Evolutionary conservation across 1,140 invertebrate species (phyloP), one percentile per base, ranked within the genome.

Genomic region (Drosophila seguyi): DNA sequence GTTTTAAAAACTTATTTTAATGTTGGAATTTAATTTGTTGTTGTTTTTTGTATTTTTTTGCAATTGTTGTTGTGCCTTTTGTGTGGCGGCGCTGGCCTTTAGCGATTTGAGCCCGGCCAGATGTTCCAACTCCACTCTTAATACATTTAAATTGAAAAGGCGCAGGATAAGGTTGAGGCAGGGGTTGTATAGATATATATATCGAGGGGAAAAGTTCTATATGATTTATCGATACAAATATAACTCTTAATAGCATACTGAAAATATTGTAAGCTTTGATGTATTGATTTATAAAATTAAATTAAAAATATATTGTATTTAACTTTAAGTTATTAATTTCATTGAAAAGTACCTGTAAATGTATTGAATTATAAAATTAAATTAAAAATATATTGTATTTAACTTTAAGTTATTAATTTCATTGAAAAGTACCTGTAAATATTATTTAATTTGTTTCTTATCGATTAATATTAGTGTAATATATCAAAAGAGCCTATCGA

Each of bases 1-100:
- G 84, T 87, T 83, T 83, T 79, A 76, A 79, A 83, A 87, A 87
- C 79, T 75, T 76, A 83, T 87, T 79, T 87, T 79, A 79, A 79
- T 86, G 78, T 78, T 74, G 68, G 73, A 79, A 77, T 80, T 69
- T 60, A 56, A 55, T 58, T 61, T 50, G 25, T 50, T 48, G 47
- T 29, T 42, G n/a, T 42, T 18, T 3, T 38, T 57, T n/a, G 18
- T 25, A 6, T n/a, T 18, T 11, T 57, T 16, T 1, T 18, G 36
- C 18, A 29, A 50, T 52, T 72, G 42, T 56, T 76, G 57, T 79
- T 77, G 66, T 55, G 60, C 45, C 50, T 50, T 56, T 60, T 62
- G 48, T 52, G 48, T 34, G 38, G 44, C 48, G 42, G 38, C 10
- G 50, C 36, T 38, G 65, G 66, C 66, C 81, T 78, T 85, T 62